phyloP scores from a whole-genome alignment of 2,113 vertebrate genomes.

The Phyllostomus hastatus region DNA sequence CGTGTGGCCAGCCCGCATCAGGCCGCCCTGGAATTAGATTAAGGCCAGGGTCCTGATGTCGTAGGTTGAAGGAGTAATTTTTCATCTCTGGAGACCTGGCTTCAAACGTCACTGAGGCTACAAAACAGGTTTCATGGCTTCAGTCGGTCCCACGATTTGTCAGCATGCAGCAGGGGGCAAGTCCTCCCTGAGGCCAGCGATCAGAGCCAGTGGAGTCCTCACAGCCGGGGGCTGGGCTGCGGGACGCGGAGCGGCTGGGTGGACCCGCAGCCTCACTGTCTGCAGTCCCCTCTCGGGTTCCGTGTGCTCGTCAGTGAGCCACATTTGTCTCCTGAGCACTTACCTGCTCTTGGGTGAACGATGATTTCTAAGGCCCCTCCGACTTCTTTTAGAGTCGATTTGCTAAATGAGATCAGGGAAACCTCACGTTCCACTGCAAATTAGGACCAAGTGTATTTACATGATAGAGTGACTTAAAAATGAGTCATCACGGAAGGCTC shows the following conservation, averaged over 20 bases:
- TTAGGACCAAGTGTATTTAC: background rate
- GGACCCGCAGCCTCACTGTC: too few relatives aligned
- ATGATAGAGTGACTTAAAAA: background rate
- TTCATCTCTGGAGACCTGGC: slow-evolving; percentile 28
- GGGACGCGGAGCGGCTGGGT: too few relatives aligned
- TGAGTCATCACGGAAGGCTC: background rate
- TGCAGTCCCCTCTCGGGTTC: too few relatives aligned
- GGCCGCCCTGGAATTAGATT: background rate
- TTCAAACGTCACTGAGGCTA: slow-evolving; percentile 15
- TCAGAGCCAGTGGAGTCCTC: background rate
- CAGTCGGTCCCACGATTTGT: background rate
- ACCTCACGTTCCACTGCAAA: background rate
- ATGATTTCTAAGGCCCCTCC: background rate
- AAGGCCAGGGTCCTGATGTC: background rate
- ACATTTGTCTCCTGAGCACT: background rate
- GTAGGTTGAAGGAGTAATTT: background rate
- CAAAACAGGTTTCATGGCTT: background rate
- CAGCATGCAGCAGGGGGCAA: background rate
- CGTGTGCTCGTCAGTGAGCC: background rate
- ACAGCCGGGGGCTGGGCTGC: background rate
- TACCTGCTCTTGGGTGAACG: background rate
- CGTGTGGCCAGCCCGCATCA: background rate
- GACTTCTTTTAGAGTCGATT: background rate
- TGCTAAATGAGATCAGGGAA: background rate
- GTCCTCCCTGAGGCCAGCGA: background rate